A percentile compares a stretch with the other conserved stretches of the same genome.
These are phyloP conservation scores for Toxonevra muliebris DNA, from an alignment of 2,888 invertebrate genomes.

Conservation along the genomic window DNA sequence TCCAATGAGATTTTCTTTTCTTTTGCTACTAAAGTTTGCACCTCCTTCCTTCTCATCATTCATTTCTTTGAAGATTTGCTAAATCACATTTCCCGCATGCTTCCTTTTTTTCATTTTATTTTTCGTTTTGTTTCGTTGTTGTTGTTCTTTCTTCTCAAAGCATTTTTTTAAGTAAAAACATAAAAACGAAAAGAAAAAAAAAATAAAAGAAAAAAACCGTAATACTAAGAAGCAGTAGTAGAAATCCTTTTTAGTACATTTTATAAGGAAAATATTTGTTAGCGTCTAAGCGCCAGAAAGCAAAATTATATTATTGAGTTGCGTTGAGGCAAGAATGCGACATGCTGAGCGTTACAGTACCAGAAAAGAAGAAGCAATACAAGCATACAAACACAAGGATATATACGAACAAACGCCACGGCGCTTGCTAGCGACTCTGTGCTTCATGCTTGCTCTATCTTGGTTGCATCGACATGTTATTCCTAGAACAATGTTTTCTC, in stretches of 20 bases:
- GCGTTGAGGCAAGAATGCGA: not conserved
- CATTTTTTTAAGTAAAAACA: not conserved
- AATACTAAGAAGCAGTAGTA: not conserved
- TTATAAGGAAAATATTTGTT: slow-evolving; percentile 6
- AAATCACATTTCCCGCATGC: slow-evolving; percentile 26
- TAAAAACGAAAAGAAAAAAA: not conserved
- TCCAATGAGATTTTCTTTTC: too few relatives aligned
- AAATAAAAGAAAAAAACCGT: not conserved
- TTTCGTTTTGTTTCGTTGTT: not conserved
- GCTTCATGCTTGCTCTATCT: too few relatives aligned
- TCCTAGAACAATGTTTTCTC: slow-evolving; percentile 15
- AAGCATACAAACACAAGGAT: not conserved
- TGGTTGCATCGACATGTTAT: slow-evolving; percentile 12
- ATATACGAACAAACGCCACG: not conserved
- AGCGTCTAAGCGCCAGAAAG: slow-evolving; percentile 13
- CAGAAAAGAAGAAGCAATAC: too few relatives aligned
- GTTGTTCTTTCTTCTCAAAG: not conserved
- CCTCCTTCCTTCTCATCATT: not conserved
- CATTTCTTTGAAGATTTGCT: slow-evolving; percentile 15
- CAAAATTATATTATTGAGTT: slow-evolving; percentile 23
- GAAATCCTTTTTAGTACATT: not conserved
- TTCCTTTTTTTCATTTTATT: slow-evolving; percentile 1
- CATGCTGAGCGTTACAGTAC: not conserved
- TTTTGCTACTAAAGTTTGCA: too few relatives aligned
- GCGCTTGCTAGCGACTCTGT: not conserved